These are phyloP conservation scores for Lacerta bilineata DNA, from an alignment of 2,797 vertebrate species.

Conservation along the genomic window DNA sequence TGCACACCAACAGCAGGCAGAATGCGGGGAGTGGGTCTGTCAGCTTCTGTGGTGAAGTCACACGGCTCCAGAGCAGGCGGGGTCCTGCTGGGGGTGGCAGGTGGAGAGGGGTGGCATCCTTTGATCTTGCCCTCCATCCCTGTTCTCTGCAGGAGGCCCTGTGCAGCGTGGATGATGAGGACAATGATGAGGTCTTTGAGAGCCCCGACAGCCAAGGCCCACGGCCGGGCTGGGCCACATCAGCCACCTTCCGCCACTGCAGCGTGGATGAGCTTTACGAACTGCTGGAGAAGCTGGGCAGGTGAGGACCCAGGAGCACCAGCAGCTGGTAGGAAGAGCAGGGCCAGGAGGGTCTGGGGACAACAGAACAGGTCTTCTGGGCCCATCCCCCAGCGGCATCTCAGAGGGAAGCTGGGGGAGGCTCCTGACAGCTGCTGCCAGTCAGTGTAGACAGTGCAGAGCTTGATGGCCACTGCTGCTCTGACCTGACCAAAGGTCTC, in stretches of 20 bases:
- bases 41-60: background rate
- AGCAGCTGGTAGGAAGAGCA: no score
- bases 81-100: background rate
- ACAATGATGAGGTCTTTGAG: constrained; percentile 42
- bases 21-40: no score
- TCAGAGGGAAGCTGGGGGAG: no score
- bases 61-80: no score
- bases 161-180: rapidly evolving
- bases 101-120: no score
- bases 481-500: background rate
- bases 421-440: no score
- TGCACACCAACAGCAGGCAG: background rate
- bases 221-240: constrained; percentile 35
- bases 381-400: no score
- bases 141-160: constrained; percentile 17
- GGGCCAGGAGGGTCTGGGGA: no score
- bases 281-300: constrained; percentile 85
- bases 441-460: no score
- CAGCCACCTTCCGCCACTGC: constrained; percentile 79
- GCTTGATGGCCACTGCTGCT: no score
- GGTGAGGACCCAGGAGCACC: constrained; percentile 71
- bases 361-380: no score
- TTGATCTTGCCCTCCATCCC: background rate
- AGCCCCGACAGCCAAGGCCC: constrained; percentile 26
- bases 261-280: constrained; percentile 88